Evolutionary conservation across 2,888 invertebrate species (phyloP), one percentile per base, ranked within the genome.

Genomic region (Lasioglossum zephyrum): DNA sequence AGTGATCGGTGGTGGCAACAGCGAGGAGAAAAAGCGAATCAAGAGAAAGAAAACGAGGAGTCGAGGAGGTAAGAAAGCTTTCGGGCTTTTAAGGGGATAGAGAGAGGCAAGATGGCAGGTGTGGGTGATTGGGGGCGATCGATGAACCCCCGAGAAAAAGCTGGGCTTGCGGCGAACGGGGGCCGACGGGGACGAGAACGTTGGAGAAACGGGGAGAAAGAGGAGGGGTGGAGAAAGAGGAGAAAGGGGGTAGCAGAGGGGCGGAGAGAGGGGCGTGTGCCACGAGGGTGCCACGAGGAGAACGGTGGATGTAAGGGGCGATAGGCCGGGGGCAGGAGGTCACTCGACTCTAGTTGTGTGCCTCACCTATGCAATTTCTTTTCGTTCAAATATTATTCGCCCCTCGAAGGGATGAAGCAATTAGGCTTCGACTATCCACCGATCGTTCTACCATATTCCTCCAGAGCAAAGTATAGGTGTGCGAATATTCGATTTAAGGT

Each of bases 101-200:
- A 90, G 90, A 88, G 90, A 87, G 85, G 91, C 91, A 92, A 92
- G 92, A 92, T 92, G 92, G 92, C 88, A 92, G 92, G 90, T 92
- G 93, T 91, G 93, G 93, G 92, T 93, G 94, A 94, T 94, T 93
- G 93, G 94, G 94, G 94, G 91, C 94, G 94, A 94, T 94, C 94
- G 94, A 94, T 94, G 94, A 94, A 93, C 93, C 94, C 92, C 93
- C 92, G 92, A 93, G 93, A 92, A 92, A 93, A 93, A 88, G 88
- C 91, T 89, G 81, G 89, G 90, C 83, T 82, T 60, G 85, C 82
- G 85, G 85, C 81, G 89, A 80, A 31, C 63, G 82, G 87, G 36
- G 69, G 87, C 69, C 77, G 69, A 82, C 81, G 82, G 84, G 36
- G 82, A 76, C 73, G 79, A 66, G 76, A 53, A 53, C 53, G 53